Evolutionary conservation across 2,888 invertebrate genomes (phyloP), one percentile per base, ranked within the genome.

Genomic region (Drosophila colorata): DNA sequence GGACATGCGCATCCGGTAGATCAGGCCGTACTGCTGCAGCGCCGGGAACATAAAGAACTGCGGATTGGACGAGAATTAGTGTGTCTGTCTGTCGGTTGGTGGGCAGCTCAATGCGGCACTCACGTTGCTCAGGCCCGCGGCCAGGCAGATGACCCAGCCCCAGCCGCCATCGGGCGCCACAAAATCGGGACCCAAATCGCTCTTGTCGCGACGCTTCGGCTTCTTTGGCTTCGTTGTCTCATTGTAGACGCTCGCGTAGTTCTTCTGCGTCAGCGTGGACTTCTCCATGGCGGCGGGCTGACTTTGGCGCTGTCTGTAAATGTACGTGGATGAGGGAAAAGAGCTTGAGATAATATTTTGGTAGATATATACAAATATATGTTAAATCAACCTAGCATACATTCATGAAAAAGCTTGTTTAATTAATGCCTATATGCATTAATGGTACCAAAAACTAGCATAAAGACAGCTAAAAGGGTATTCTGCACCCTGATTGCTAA

Each of bases 161-260:
- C 96, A 96, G 0, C 96, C 96, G 1, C 96, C 96, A 89, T 96
- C 96, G 0, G 96, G 96, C 1, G 96, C 94, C 35, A 94, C 92
- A 78, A 95, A 95, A 70, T 95, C 94, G 7, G 93, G 85, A 0
- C 92, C 92, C 74, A 92, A 78, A 79, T 92, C 90, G 73, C 90
- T 90, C 79, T 92, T 92, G 75, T 92, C 90, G 40, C 88, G 88
- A 4, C 93, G 87, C 92, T 90, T 91, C 92, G 88, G 88, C 77
- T 93, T 89, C 92, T 86, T 89, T 20, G 90, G 90, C 56, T 77
- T 88, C 20, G 91, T 91, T 18, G 91, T 91, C 65, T 77, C 88
- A 70, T 91, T 87, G 76, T 91, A 91, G 52, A 91, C 91, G 38
- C 64, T 48, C 9, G 84, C 66, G 41, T 83, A 85, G 49, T 87